Evolutionary conservation across 2,797 vertebrate genomes (phyloP), one percentile per base, ranked within the genome.

Genomic region (Sebastiscus tertius): DNA sequence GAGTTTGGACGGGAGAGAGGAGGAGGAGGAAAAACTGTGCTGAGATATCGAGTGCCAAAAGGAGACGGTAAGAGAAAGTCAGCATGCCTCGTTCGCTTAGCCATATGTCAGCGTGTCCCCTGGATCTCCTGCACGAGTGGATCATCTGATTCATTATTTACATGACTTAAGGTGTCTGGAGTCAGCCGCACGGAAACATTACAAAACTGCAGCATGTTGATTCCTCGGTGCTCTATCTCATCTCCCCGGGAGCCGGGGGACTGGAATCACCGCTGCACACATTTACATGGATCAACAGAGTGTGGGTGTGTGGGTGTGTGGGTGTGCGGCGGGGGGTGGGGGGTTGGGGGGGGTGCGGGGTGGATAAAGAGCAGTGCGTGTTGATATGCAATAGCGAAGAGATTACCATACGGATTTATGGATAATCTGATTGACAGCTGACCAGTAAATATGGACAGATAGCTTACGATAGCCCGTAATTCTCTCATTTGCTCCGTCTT

Each of bases 341-440:
- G 56, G 67, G n/a, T 42, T 27, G 12, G 42, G n/a, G 16, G 36
- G 56, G 1, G 22, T n/a, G 16, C 3, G 10, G 62, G 54, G n/a
- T n/a, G 72, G 72, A 75, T 74, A 55, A 72, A 77, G 85, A 60
- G 87, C 77, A 59, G 78, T 75, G 88, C 72, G 81, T 91, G 93
- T 88, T 90, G 83, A 92, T 92, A 87, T 90, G 91, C 89, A 94
- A 92, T 84, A 90, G 92, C 86, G 75, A 60, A 93, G 89, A 91
- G 94, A 94, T 95, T 94, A 94, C 79, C 87, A 85, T 81, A 75
- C 91, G 88, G 95, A 94, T 91, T 94, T 90, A 85, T 91, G 77
- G 80, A 87, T 96, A 95, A 96, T 96, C 92, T 93, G 92, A 94
- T 92, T 93, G 93, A 95, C 94, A 95, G 93, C 90, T 95, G 94